Conservation (phyloP, 2,888 invertebrate species). For the Clusia tigrina region DNA sequence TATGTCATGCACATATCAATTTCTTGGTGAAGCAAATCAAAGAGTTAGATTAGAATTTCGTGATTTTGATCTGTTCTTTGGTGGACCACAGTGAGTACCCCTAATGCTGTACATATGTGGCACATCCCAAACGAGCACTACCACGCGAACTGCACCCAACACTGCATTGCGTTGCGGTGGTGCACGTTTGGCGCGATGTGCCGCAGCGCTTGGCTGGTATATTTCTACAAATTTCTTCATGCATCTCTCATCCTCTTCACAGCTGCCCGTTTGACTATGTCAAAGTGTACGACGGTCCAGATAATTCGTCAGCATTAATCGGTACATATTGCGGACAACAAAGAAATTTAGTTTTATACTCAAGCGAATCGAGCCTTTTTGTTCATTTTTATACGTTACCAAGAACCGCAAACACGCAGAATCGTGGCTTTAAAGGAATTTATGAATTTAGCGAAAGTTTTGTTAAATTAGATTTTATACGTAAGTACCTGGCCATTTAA, state of each 20-base stretch:
- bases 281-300: conserved; percentile 93
- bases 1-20: conserved; percentile 90
- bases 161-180: no score
- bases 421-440: conserved; percentile 97
- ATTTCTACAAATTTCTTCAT: neutral
- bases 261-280: conserved; percentile 99
- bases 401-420: conserved; percentile 92
- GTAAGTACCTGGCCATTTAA: conserved; percentile 58
- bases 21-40: conserved; percentile 88
- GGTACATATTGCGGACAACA: conserved; percentile 98
- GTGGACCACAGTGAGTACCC: conserved; percentile 93
- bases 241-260: conserved; percentile 20
- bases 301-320: conserved; percentile 87
- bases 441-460: conserved; percentile 99
- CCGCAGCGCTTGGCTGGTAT: no score
- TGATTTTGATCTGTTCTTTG: conserved; percentile 98
- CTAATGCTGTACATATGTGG: conserved; percentile 48
- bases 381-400: conserved; percentile 91
- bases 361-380: conserved; percentile 88
- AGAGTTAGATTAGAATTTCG: conserved; percentile 94
- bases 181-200: no score
- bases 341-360: conserved; percentile 93
- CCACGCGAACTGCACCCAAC: no score
- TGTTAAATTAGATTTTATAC: conserved; percentile 91
- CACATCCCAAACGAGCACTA: conserved; percentile 2